A percentile compares a stretch with the other conserved stretches of the same genome.
Conservation (phyloP, 2,888 invertebrate genomes). For the Philereme transversata region DNA sequence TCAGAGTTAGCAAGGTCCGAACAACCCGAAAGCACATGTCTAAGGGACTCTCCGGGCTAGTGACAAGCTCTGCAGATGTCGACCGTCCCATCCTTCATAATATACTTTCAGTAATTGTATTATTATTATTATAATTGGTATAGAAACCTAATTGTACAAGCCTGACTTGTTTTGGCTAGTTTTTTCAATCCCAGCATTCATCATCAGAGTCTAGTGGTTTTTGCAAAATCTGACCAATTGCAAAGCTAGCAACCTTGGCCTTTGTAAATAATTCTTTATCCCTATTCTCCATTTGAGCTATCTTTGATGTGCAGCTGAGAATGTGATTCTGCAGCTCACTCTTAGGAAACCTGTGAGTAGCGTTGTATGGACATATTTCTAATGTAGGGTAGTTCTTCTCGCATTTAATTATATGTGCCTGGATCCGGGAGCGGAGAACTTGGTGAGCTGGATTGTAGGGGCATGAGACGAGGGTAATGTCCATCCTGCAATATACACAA, state of each 20-base stretch:
- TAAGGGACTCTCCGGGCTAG: no score
- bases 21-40: no score
- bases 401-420: conserved; percentile 83
- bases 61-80: no score
- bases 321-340: conserved; percentile 58
- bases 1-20: no score
- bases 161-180: no score
- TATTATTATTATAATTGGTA: no score
- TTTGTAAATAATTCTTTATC: conserved; percentile 30
- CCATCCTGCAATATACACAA: conserved; percentile 40
- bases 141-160: no score
- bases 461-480: conserved; percentile 68
- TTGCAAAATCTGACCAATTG: not conserved
- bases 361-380: conserved; percentile 82
- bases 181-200: conserved; percentile 18
- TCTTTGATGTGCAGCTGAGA: conserved; percentile 41
- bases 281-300: conserved; percentile 26
- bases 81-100: no score
- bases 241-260: conserved; percentile 30
- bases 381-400: conserved; percentile 66
- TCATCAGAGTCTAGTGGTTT: not conserved
- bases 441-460: conserved; percentile 81
- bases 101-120: no score
- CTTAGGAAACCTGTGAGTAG: conserved; percentile 72
- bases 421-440: conserved; percentile 76